Percentiles rank a stretch among this genome's conserved stretches.
Conservation (phyloP, 2,888 invertebrate genomes). For the Leucophora obtusa region DNA sequence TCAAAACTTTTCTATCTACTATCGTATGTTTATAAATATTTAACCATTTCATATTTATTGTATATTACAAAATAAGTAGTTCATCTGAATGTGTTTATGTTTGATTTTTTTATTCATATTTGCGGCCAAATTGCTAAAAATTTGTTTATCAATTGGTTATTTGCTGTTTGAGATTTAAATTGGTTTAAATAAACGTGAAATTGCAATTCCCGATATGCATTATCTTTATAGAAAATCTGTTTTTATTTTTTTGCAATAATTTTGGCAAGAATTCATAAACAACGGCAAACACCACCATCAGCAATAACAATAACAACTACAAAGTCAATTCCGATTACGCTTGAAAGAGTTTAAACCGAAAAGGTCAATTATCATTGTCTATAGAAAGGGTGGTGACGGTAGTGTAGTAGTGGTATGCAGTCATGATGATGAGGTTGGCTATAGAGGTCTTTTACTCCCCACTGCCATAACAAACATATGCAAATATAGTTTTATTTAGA, state of each 20-base stretch:
- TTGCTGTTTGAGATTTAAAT: slow-evolving; percentile 30
- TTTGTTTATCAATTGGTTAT: slow-evolving; percentile 32
- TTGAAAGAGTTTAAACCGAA: slow-evolving; percentile 32
- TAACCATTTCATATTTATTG: too few relatives aligned
- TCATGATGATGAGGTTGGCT: not conserved
- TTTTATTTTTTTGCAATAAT: slow-evolving; percentile 2
- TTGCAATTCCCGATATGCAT: slow-evolving; percentile 15
- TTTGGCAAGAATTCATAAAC: slow-evolving; percentile 49
- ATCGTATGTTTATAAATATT: too few relatives aligned
- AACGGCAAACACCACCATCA: not conserved
- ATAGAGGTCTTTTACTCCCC: too few relatives aligned
- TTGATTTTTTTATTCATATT: not conserved
- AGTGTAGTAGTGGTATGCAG: not conserved
- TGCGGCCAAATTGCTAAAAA: slow-evolving; percentile 20
- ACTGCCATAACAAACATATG: not conserved
- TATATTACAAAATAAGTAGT: not conserved
- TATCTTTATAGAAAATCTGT: slow-evolving; percentile 21
- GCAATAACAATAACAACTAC: not conserved
- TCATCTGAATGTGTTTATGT: not conserved
- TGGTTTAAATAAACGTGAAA: slow-evolving; percentile 30
- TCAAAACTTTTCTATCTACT: too few relatives aligned
- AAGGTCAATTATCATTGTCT: slow-evolving; percentile 42
- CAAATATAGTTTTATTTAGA: slow-evolving; percentile 1
- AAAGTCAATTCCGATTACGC: slow-evolving; percentile 7
- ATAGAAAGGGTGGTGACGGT: not conserved